A percentile compares a stretch with the other conserved stretches of the same genome.
Conservation (phyloP, 2,797 vertebrate genomes). For the Ctenopoma kingsleyae region DNA sequence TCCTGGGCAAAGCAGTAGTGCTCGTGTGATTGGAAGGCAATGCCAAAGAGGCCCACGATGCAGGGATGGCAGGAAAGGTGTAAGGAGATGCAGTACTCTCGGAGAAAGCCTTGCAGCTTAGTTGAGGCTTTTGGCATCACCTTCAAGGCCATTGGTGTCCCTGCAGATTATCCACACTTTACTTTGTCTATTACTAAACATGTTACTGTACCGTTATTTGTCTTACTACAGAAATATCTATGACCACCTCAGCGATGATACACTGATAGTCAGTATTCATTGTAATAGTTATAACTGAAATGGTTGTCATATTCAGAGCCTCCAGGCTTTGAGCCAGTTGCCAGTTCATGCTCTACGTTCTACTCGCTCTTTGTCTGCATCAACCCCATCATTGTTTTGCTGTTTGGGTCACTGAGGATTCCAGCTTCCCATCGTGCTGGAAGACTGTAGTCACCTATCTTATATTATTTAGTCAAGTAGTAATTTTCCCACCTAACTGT, state of each 20-base stretch:
- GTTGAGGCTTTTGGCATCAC: conserved; percentile 88
- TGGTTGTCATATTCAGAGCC: conserved; percentile 17
- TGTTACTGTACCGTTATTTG: neutral
- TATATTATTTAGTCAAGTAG: too few species aligned
- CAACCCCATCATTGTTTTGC: neutral
- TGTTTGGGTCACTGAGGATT: neutral
- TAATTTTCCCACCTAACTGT: too few species aligned
- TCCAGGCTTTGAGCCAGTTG: conserved; percentile 1
- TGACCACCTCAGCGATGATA: neutral
- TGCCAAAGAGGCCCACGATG: conserved; percentile 88
- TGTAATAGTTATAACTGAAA: neutral
- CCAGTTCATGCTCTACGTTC: conserved; percentile 9
- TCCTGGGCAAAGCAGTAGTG: conserved; percentile 90
- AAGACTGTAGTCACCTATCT: too few species aligned
- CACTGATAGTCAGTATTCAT: too few species aligned
- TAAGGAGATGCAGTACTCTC: conserved; percentile 88
- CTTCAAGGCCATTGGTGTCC: conserved; percentile 89
- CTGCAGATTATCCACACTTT: conserved; percentile 63
- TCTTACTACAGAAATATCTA: neutral
- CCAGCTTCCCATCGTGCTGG: neutral
- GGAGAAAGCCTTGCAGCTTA: conserved; percentile 86
- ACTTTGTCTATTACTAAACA: conserved; percentile 14
- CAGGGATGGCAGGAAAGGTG: conserved; percentile 87
- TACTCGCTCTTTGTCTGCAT: conserved; percentile 13
- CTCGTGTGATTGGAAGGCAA: conserved; percentile 87